Conservation (phyloP, 2,113 vertebrate species). For the Agapornis roseicollis region DNA sequence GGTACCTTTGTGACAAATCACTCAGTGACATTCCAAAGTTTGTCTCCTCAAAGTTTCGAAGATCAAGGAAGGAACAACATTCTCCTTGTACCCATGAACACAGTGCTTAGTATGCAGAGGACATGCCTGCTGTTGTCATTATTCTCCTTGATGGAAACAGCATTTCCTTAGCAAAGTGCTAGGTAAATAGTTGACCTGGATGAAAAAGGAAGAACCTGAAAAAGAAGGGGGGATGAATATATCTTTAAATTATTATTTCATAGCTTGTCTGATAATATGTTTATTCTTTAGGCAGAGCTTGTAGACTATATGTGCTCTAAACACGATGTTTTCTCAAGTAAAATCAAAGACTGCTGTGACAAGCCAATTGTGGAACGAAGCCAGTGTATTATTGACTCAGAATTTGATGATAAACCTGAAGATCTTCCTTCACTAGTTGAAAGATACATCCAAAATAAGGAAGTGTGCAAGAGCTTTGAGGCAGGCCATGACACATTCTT, state of each 20-base stretch:
- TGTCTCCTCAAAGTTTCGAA: background rate
- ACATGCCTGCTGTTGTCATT: fast-evolving
- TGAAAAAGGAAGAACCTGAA: background rate
- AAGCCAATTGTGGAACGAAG: slow-evolving; percentile 24
- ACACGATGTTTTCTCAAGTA: slow-evolving; percentile 51
- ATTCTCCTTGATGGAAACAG: background rate
- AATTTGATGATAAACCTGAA: slow-evolving; percentile 29
- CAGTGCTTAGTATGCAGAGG: fast-evolving
- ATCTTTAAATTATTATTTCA: background rate
- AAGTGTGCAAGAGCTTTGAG: slow-evolving; percentile 66
- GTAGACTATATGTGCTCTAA: slow-evolving; percentile 42
- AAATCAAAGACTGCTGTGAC: slow-evolving; percentile 66
- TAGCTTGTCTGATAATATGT: background rate
- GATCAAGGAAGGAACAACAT: background rate
- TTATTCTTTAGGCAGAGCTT: slow-evolving; percentile 45
- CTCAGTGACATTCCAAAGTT: background rate
- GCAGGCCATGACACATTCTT: slow-evolving; percentile 51
- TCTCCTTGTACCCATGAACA: fast-evolving
- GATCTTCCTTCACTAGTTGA: background rate
- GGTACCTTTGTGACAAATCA: background rate
- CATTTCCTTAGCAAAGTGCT: background rate
- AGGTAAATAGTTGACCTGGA: background rate
- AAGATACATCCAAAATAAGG: slow-evolving; percentile 37
- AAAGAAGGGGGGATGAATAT: background rate
- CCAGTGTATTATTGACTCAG: slow-evolving; percentile 14